Conservation (phyloP, 2,888 invertebrate species). For the Bimastos eiseni region DNA sequence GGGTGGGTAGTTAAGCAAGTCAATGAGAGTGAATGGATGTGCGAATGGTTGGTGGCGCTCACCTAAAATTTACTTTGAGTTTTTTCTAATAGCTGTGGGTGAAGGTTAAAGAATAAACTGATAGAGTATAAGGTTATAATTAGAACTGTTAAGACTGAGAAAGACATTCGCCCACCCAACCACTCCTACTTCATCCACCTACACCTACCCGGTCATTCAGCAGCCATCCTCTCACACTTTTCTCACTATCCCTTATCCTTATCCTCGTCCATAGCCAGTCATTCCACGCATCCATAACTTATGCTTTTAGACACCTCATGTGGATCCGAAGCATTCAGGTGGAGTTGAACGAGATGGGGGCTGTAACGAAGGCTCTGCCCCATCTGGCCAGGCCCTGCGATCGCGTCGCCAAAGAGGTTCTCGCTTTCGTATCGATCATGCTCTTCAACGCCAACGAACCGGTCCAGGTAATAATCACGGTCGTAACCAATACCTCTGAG, state of each 20-base stretch:
- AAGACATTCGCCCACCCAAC: too few relatives aligned
- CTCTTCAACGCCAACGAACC: conserved; percentile 59
- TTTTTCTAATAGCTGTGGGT: too few relatives aligned
- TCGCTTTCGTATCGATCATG: conserved; percentile 58
- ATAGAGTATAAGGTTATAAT: too few relatives aligned
- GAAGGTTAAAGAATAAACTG: too few relatives aligned
- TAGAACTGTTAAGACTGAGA: too few relatives aligned
- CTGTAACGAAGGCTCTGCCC: conserved; percentile 57
- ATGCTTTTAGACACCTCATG: conserved; percentile 49
- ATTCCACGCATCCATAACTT: not conserved
- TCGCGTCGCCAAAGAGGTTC: conserved; percentile 57
- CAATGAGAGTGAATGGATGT: too few relatives aligned
- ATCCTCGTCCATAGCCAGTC: not conserved
- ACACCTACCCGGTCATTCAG: not conserved
- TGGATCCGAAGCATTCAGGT: conserved; percentile 54
- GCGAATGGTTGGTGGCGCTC: too few relatives aligned
- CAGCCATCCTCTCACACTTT: not conserved
- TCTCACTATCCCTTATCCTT: too few relatives aligned
- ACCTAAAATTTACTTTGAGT: too few relatives aligned
- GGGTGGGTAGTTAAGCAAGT: too few relatives aligned
- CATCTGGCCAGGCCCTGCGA: conserved; percentile 58
- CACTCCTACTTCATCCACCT: not conserved
- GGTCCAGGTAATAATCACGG: conserved; percentile 55
- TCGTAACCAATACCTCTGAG: not conserved
- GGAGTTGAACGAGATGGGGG: conserved; percentile 52